Base-by-base conservation (phyloP, 1,140 invertebrate species). In the Lutraria rhynchaena region DNA sequence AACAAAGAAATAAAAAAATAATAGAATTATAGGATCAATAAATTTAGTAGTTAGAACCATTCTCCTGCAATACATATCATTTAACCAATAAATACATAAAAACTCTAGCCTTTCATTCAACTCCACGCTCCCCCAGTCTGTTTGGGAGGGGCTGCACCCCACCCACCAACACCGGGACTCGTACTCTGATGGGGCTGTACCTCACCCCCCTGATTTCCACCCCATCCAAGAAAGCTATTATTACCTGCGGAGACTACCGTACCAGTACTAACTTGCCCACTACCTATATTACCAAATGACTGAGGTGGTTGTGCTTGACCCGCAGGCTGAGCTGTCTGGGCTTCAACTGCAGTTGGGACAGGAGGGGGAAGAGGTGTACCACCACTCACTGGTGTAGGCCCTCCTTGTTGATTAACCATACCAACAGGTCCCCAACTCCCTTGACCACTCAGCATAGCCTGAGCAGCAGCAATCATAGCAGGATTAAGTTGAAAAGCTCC, bases 401-500 rank as follows among this genome's bases (percentile, higher is more conserved):
- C 83, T 81, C 73, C 78, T 55, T 81, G 80, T 57, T 86, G 83
- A 65, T 81, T 83, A 9, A 86, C 83, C 46, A 88, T 73, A 46
- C 88, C 88, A 11, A 87, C 82, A 37, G 86, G 84, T 2, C 88
- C 89, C 84, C 90, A 88, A 27, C 88, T 87, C 33, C 88, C 85
- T 58, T 89, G 89, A 19, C 88, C 86, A 80, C 83, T 86, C 3
- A 91, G 77, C 87, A 90, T 89, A 35, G 89, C 89, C 63, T 90
- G 89, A 13, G 90, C 90, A 53, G 90, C 90, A 19, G 90, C 90
- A 41, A 90, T 81, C 89, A 91, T 89, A n/a, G 89, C 90, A 29
- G 89, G 87, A 51, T 89, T 91, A 7, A 91, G 46, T 24, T 86
- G 87, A 61, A 88, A 85, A 19, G 87, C 83, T 49, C 87, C 81